Percentiles rank a stretch among this genome's conserved stretches.
Evolutionary conservation across 2,113 vertebrate genomes (phyloP).

Genomic region (Chunga burmeisteri): DNA sequence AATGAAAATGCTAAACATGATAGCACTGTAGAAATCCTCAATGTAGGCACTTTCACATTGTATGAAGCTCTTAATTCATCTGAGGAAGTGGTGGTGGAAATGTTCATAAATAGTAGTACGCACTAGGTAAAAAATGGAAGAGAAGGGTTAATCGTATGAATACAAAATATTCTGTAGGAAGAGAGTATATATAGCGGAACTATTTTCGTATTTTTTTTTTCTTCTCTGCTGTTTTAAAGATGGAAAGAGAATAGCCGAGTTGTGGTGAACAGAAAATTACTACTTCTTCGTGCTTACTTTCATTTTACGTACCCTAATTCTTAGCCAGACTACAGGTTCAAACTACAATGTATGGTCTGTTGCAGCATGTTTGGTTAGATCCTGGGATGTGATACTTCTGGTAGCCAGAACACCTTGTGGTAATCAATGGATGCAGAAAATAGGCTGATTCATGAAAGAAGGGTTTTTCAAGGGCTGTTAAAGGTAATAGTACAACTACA

Average conservation of each 20-base stretch:
- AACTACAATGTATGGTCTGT: background rate
- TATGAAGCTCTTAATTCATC: background rate
- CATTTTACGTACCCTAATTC: background rate
- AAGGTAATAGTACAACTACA: background rate
- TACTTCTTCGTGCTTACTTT: background rate
- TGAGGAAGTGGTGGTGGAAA: background rate
- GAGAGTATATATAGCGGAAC: background rate
- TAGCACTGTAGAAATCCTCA: background rate
- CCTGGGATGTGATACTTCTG: background rate
- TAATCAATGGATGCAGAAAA: background rate
- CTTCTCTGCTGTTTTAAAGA: background rate
- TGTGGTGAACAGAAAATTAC: background rate
- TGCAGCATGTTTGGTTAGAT: background rate
- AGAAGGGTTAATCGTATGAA: background rate
- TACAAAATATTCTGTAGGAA: background rate
- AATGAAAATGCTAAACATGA: background rate
- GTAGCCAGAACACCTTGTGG: background rate
- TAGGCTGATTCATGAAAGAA: background rate
- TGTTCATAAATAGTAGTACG: background rate
- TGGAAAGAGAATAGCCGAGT: background rate
- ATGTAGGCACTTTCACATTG: rapidly evolving
- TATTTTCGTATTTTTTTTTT: background rate
- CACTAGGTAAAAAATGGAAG: background rate
- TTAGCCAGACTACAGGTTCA: background rate
- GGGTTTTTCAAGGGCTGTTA: background rate